These are phyloP conservation scores for Daphoenositta chrysoptera DNA, from an alignment of 2,113 vertebrate genomes.

Conservation along the genomic window DNA sequence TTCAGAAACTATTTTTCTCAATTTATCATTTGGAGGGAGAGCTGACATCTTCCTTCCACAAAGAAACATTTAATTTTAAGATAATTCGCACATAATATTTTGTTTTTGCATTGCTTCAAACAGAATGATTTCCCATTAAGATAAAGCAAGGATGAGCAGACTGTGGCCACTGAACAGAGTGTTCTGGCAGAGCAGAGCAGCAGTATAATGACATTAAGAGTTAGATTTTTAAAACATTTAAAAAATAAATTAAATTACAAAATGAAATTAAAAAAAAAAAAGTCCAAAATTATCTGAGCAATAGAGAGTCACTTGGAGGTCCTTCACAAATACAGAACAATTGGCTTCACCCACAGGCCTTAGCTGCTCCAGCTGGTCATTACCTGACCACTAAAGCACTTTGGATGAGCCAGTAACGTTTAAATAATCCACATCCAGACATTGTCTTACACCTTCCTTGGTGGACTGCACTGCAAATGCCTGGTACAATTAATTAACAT, in stretches of 20 bases:
- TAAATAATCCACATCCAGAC: conserved; percentile 29
- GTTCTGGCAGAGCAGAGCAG: conserved; percentile 25
- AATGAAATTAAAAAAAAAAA: neutral
- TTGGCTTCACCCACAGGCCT: conserved; percentile 8
- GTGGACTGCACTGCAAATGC: neutral
- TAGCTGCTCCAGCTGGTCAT: conserved; percentile 46
- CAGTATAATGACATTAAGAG: conserved; percentile 40
- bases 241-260: conserved; percentile 41
- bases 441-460: conserved; percentile 43
- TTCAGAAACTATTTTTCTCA: neutral
- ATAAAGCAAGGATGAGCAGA: conserved; percentile 36
- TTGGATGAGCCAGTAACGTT: neutral
- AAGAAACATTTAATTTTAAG: conserved; percentile 17
- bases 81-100: neutral
- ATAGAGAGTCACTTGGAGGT: neutral
- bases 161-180: conserved; percentile 19
- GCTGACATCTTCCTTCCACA: conserved; percentile 9
- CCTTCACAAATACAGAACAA: conserved; percentile 7
- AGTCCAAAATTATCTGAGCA: neutral
- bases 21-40: neutral
- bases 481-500: conserved; percentile 62
- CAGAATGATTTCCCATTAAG: conserved; percentile 29
- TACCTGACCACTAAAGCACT: conserved; percentile 26
- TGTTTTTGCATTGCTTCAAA: neutral
- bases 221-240: conserved; percentile 26